phyloP scores from a whole-genome alignment of 1,140 invertebrate genomes.

The Neodiprion virginianus region DNA sequence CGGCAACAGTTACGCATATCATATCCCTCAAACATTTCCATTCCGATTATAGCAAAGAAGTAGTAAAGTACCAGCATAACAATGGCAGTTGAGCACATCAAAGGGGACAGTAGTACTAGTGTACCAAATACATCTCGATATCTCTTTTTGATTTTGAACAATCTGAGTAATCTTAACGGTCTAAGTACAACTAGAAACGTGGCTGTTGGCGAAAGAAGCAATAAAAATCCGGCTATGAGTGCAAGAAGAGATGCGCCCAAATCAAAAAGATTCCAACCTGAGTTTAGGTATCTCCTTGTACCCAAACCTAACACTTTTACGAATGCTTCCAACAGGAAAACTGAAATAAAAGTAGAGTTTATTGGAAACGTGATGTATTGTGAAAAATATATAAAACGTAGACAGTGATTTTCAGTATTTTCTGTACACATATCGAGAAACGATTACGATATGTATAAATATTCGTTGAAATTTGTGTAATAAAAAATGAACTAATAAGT shows the following conservation, averaged over 20 bases:
- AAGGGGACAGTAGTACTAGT: constrained; percentile 79
- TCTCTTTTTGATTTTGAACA: constrained; percentile 85
- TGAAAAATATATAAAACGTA: constrained; percentile 24
- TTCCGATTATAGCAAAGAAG: constrained; percentile 90
- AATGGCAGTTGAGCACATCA: constrained; percentile 79
- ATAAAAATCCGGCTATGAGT: constrained; percentile 70
- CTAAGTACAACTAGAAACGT: constrained; percentile 79
- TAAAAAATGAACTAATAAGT: constrained; percentile 5
- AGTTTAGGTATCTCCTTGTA: constrained; percentile 74
- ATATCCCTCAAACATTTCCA: constrained; percentile 84
- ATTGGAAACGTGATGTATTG: constrained; percentile 51
- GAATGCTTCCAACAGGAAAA: constrained; percentile 78
- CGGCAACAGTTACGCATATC: constrained; percentile 85
- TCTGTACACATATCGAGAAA: too few species aligned
- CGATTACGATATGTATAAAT: too few species aligned
- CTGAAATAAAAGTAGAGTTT: constrained; percentile 62
- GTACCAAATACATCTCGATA: constrained; percentile 91
- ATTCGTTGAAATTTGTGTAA: too few species aligned
- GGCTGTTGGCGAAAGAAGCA: constrained; percentile 71
- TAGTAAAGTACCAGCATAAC: constrained; percentile 90
- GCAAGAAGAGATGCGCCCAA: constrained; percentile 75
- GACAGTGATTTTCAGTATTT: constrained; percentile 11
- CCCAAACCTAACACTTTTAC: constrained; percentile 80
- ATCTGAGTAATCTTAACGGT: constrained; percentile 70
- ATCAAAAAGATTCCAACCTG: constrained; percentile 90